phyloP scores from a whole-genome alignment of 2,888 invertebrate species.

The Lathronympha strigana region DNA sequence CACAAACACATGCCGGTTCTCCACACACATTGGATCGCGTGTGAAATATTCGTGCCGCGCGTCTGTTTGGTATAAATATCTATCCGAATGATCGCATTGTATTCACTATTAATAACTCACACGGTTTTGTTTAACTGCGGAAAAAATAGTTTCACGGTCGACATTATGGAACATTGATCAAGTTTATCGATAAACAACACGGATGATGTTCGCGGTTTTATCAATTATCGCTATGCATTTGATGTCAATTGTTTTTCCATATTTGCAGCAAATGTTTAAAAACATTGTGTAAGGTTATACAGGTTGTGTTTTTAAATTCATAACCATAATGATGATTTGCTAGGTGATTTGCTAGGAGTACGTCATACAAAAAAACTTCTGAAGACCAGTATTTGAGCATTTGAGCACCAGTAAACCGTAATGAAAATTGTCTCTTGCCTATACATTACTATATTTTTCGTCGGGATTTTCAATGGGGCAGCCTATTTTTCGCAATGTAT shows the following conservation, averaged over 20 bases:
- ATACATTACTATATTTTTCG: no score
- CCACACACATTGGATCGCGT: constrained; percentile 11
- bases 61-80: constrained; percentile 22
- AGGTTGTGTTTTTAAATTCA: no score
- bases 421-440: no score
- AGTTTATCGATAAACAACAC: constrained; percentile 3
- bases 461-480: no score
- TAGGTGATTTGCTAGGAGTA: no score
- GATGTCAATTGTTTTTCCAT: background rate
- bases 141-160: constrained; percentile 1
- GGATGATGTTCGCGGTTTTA: background rate
- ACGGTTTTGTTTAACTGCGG: constrained; percentile 11
- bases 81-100: background rate
- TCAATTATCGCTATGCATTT: background rate
- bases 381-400: no score
- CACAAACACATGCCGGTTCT: constrained; percentile 20
- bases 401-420: no score
- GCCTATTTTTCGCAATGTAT: no score
- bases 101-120: constrained; percentile 17
- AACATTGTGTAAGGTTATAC: no score
- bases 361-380: no score
- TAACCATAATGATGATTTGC: no score
- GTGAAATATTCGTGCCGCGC: background rate
- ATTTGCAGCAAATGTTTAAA: background rate
- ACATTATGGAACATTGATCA: background rate